These are phyloP conservation scores for Ditylenchus weischeri DNA, from an alignment of 2,888 invertebrate species.

Conservation along the genomic window DNA sequence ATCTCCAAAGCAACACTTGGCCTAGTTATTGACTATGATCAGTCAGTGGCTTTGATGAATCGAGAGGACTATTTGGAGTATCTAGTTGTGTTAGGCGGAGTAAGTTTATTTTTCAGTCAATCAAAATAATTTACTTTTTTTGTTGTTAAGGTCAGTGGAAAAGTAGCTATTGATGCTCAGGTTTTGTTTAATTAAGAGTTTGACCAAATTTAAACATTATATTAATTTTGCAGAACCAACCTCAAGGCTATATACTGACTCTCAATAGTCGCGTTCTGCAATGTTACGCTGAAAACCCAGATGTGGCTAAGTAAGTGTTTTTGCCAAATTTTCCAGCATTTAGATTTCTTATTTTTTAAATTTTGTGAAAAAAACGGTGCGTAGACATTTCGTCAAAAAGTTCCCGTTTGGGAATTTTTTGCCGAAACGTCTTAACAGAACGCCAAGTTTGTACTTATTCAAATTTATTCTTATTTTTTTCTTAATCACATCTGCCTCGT, in stretches of 20 bases:
- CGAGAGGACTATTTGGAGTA: slow-evolving; percentile 40
- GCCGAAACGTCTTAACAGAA: too few relatives aligned
- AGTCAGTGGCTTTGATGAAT: slow-evolving; percentile 26
- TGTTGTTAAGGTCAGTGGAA: slow-evolving; percentile 10
- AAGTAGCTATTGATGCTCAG: slow-evolving; percentile 16
- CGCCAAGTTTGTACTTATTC: too few relatives aligned
- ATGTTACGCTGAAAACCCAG: slow-evolving; percentile 48
- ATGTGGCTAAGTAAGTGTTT: slow-evolving; percentile 23
- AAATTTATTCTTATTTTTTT: too few relatives aligned
- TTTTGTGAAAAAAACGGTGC: too few relatives aligned
- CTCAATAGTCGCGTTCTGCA: slow-evolving; percentile 45
- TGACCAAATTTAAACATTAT: slow-evolving; percentile 37
- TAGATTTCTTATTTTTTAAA: too few relatives aligned
- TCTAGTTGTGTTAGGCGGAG: slow-evolving; percentile 32
- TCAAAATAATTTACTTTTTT: slow-evolving; percentile 10
- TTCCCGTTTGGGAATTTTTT: too few relatives aligned
- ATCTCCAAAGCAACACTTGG: slow-evolving; percentile 21
- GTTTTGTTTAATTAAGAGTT: slow-evolving; percentile 26
- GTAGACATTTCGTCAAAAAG: too few relatives aligned
- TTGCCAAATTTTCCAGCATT: not conserved
- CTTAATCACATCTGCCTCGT: too few relatives aligned
- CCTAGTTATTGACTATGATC: slow-evolving; percentile 36
- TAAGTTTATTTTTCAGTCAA: slow-evolving; percentile 18
- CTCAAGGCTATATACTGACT: slow-evolving; percentile 47
- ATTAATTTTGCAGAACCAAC: slow-evolving; percentile 27